Evolutionary conservation across 2,797 vertebrate genomes (phyloP).

Genomic region (Syngnathus rostellatus): DNA sequence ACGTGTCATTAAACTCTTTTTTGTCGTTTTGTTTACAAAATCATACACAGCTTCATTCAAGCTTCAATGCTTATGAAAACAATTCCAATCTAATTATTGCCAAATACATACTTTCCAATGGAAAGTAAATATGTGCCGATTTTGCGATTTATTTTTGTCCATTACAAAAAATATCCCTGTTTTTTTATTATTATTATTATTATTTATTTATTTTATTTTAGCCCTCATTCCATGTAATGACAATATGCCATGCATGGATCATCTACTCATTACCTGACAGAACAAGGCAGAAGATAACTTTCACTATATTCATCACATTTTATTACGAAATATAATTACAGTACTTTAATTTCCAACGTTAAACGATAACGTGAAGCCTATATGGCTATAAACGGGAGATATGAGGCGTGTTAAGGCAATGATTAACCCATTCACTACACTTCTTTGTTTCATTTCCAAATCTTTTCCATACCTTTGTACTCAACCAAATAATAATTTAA

Average conservation of each 20-base stretch:
- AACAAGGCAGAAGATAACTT: neutral
- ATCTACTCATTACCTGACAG: neutral
- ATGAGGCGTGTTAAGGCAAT: neutral
- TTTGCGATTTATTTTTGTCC: no score
- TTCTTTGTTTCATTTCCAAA: neutral
- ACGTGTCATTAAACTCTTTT: no score
- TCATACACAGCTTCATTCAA: no score
- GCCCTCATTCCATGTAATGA: no score
- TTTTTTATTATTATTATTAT: no score
- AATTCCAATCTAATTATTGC: no score
- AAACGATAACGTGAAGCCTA: neutral
- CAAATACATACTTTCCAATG: no score
- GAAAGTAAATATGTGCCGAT: no score
- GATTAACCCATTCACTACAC: neutral
- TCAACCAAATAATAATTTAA: neutral
- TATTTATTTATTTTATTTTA: neutral
- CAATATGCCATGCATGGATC: neutral
- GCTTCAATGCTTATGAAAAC: no score
- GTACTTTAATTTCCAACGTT: neutral
- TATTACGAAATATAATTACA: neutral
- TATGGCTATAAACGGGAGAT: neutral
- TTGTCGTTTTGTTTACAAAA: no score
- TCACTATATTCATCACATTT: neutral
- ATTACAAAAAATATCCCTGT: no score
- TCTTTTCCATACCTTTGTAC: neutral